A percentile compares a stretch with the other conserved stretches of the same genome.
Conservation (phyloP, 2,113 vertebrate species). For the Emberiza fucata region DNA sequence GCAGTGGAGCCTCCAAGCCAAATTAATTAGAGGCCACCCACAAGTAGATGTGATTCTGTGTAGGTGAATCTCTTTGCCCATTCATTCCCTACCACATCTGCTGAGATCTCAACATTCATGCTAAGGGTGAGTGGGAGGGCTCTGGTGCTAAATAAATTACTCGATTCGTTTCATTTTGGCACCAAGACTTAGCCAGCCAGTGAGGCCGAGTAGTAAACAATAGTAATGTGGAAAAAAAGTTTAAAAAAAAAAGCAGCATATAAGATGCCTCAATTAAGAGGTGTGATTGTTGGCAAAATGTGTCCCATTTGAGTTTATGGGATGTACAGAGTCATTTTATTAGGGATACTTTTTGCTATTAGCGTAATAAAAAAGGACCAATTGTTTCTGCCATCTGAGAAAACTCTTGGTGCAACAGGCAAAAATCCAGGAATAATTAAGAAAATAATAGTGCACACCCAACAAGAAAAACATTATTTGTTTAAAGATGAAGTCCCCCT, state of each 20-base stretch:
- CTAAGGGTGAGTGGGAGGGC: neutral
- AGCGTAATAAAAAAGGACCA: neutral
- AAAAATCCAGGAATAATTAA: conserved; percentile 72
- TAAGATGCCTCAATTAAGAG: conserved; percentile 38
- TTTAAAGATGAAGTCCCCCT: conserved; percentile 66
- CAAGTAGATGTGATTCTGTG: neutral
- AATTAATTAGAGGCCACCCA: conserved; percentile 59
- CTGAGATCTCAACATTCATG: neutral
- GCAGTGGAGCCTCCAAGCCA: neutral
- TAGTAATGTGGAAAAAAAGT: neutral
- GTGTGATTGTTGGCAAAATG: conserved; percentile 6
- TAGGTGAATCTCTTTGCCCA: conserved; percentile 12
- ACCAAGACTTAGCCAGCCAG: neutral
- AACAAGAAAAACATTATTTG: conserved; percentile 63
- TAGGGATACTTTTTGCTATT: conserved; percentile 50
- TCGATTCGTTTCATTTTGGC: neutral
- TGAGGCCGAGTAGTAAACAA: neutral
- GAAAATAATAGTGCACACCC: conserved; percentile 66
- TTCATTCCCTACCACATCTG: neutral
- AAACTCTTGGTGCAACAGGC: conserved; percentile 63
- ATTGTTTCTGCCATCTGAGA: conserved; percentile 69
- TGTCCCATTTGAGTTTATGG: conserved; percentile 12
- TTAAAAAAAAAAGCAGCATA: no score
- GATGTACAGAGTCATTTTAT: conserved; percentile 35
- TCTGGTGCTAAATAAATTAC: neutral